These are phyloP conservation scores for Ornithorhynchus anatinus DNA, from an alignment of 2,113 vertebrate genomes.

Conservation along the genomic window DNA sequence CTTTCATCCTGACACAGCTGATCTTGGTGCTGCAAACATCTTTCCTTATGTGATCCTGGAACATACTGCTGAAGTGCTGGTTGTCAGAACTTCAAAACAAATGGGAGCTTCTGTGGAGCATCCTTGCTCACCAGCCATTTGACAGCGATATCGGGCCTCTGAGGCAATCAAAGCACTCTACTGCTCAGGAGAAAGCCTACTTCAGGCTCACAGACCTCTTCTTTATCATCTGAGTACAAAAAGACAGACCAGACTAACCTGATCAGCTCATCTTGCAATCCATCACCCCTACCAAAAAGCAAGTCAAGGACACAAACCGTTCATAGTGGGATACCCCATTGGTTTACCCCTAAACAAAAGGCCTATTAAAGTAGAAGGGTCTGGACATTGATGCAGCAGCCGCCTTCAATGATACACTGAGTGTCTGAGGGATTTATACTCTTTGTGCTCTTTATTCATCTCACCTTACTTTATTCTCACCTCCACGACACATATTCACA, in stretches of 20 bases:
- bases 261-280: too few relatives aligned
- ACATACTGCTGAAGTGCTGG: not conserved
- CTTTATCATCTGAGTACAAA: constrained; percentile 29
- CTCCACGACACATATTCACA: too few relatives aligned
- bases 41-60: constrained; percentile 22
- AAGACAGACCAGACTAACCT: not conserved
- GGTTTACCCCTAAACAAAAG: too few relatives aligned
- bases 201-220: constrained; percentile 11
- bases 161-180: constrained; percentile 22
- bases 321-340: too few relatives aligned
- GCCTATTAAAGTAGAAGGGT: too few relatives aligned
- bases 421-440: too few relatives aligned
- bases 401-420: too few relatives aligned
- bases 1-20: not conserved
- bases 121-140: not conserved
- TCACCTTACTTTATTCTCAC: too few relatives aligned
- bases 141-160: constrained; percentile 14
- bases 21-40: constrained; percentile 14
- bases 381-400: too few relatives aligned
- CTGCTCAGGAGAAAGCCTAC: not conserved
- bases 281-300: too few relatives aligned
- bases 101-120: not conserved
- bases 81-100: constrained; percentile 10
- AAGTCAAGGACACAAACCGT: too few relatives aligned
- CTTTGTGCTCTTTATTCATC: too few relatives aligned